Evolutionary conservation across 2,888 invertebrate species (phyloP).

Genomic region (Acleris literana): DNA sequence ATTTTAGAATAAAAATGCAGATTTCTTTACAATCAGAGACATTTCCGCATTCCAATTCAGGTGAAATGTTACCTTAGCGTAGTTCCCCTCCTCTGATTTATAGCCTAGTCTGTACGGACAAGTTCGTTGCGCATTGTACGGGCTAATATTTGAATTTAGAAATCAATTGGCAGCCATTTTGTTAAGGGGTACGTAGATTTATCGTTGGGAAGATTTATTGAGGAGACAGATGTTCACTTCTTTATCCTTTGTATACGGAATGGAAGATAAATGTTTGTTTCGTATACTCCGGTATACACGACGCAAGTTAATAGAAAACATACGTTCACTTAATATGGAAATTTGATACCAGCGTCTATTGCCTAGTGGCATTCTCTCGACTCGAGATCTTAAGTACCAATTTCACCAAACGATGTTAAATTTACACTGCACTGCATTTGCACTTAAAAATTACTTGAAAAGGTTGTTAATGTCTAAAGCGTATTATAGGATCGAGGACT

Average conservation of each 20-base stretch:
- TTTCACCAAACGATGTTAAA: too few relatives aligned
- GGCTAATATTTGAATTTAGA: slow-evolving; percentile 41
- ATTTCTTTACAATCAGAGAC: neutral
- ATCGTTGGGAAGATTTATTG: slow-evolving; percentile 21
- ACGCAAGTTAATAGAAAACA: too few relatives aligned
- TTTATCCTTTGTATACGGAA: slow-evolving; percentile 4
- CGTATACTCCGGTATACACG: too few relatives aligned
- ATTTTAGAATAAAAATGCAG: neutral
- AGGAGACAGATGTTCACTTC: slow-evolving; percentile 12
- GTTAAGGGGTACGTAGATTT: slow-evolving; percentile 35
- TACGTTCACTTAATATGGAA: too few relatives aligned
- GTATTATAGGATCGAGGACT: too few relatives aligned
- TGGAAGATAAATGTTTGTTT: too few relatives aligned
- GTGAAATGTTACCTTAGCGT: slow-evolving; percentile 1
- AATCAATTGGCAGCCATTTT: slow-evolving; percentile 38
- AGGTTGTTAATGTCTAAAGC: too few relatives aligned
- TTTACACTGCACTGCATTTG: too few relatives aligned
- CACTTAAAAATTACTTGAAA: too few relatives aligned
- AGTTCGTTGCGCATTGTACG: slow-evolving; percentile 25
- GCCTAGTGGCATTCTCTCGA: too few relatives aligned
- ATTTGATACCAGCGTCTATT: too few relatives aligned
- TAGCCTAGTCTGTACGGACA: slow-evolving; percentile 26
- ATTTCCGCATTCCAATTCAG: neutral
- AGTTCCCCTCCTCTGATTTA: slow-evolving; percentile 21
- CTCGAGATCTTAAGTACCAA: too few relatives aligned